These are phyloP conservation scores for Neoscelio sp. DNA, from an alignment of 2,888 invertebrate species.

Conservation along the genomic window DNA sequence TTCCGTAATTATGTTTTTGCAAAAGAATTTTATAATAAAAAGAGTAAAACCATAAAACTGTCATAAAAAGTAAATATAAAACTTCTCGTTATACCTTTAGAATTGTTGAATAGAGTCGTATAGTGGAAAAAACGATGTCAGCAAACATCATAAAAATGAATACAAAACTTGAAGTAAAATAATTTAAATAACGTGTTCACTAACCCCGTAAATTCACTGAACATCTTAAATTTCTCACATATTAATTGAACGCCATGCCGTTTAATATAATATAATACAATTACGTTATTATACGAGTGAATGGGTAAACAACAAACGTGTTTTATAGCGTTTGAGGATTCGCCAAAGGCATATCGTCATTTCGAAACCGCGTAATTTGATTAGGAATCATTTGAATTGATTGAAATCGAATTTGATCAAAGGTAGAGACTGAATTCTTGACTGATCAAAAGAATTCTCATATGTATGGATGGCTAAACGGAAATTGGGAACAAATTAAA, in stretches of 20 bases:
- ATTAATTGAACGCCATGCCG: neutral
- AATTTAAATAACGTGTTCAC: too few relatives aligned
- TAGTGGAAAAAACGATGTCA: too few relatives aligned
- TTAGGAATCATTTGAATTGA: constrained; percentile 15
- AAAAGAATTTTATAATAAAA: too few relatives aligned
- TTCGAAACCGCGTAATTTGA: constrained; percentile 5
- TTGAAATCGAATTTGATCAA: constrained; percentile 1
- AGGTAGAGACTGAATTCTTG: neutral
- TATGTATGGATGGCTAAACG: neutral
- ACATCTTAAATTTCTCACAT: too few relatives aligned
- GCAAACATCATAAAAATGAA: too few relatives aligned
- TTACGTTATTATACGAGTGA: neutral
- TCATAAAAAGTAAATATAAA: too few relatives aligned
- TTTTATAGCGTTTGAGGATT: neutral
- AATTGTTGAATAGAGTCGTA: too few relatives aligned
- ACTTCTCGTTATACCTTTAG: too few relatives aligned
- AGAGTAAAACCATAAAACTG: too few relatives aligned
- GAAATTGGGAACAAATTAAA: neutral
- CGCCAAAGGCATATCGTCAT: neutral
- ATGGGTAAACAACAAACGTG: neutral
- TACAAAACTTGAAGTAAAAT: too few relatives aligned
- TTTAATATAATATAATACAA: neutral
- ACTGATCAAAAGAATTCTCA: constrained; percentile 11
- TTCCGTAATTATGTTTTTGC: too few relatives aligned
- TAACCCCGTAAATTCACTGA: too few relatives aligned